Evolutionary conservation across 1,140 invertebrate species (phyloP).

Genomic region (Drosophila fuyamai): DNA sequence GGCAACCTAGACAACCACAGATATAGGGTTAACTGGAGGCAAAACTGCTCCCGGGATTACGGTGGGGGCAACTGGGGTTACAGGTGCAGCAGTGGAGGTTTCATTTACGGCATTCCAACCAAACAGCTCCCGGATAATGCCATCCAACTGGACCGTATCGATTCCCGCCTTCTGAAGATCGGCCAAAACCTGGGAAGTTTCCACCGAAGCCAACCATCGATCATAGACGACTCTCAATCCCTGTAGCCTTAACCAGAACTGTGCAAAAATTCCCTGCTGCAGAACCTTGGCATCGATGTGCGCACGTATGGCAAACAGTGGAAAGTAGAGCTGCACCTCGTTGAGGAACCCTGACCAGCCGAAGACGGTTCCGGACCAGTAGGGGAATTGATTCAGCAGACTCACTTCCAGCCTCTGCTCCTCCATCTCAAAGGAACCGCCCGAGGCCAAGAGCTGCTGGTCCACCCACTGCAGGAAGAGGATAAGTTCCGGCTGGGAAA

Average conservation of each 20-base stretch:
- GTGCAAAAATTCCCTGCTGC: constrained; percentile 63
- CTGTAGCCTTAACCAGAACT: constrained; percentile 63
- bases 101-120: constrained; percentile 59
- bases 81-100: constrained; percentile 29
- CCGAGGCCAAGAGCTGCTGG: constrained; percentile 60
- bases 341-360: constrained; percentile 76
- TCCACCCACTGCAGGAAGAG: constrained; percentile 63
- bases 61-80: constrained; percentile 29
- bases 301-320: constrained; percentile 50
- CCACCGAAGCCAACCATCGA: constrained; percentile 57
- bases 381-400: constrained; percentile 67
- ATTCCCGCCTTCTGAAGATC: constrained; percentile 63
- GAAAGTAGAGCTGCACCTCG: constrained; percentile 71
- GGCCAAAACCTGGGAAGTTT: constrained; percentile 47
- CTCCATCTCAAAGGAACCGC: constrained; percentile 59
- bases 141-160: constrained; percentile 58
- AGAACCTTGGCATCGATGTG: constrained; percentile 65
- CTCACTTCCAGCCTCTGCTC: constrained; percentile 57
- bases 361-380: constrained; percentile 66
- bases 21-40: constrained; percentile 16
- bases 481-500: constrained; percentile 70
- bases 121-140: constrained; percentile 60
- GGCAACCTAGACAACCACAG: constrained; percentile 19
- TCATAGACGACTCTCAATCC: constrained; percentile 64
- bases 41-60: constrained; percentile 47